Evolutionary conservation across 2,888 invertebrate species (phyloP).

Genomic region (Heterodera filipjevi): DNA sequence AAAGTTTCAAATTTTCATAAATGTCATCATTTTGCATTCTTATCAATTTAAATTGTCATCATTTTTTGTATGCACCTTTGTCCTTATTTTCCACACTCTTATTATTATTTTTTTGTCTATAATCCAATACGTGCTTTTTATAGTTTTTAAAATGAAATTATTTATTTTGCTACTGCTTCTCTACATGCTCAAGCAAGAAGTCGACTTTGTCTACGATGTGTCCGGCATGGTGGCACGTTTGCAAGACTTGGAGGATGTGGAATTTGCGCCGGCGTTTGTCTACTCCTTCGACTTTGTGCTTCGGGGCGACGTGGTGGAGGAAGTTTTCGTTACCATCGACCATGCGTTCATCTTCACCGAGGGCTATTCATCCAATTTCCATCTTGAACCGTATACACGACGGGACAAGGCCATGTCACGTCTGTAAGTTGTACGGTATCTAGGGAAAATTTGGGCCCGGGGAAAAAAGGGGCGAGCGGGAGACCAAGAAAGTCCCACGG

Average conservation of each 20-base stretch:
- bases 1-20: too few relatives aligned
- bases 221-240: constrained; percentile 45
- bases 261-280: constrained; percentile 57
- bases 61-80: too few relatives aligned
- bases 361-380: constrained; percentile 60
- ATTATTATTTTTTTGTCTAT: too few relatives aligned
- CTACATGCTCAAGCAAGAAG: constrained; percentile 44
- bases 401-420: constrained; percentile 59
- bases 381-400: constrained; percentile 59
- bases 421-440: constrained; percentile 35
- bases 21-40: too few relatives aligned
- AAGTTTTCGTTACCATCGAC: constrained; percentile 48
- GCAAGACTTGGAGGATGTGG: constrained; percentile 63
- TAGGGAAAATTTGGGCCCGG: too few relatives aligned
- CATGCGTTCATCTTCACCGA: constrained; percentile 64
- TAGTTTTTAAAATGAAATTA: too few relatives aligned
- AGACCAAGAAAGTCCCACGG: too few relatives aligned
- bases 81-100: too few relatives aligned
- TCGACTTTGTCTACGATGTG: constrained; percentile 47
- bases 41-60: too few relatives aligned
- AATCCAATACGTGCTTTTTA: too few relatives aligned
- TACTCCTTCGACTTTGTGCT: constrained; percentile 65
- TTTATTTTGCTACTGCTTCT: too few relatives aligned
- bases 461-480: too few relatives aligned
- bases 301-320: constrained; percentile 54